phyloP scores from a whole-genome alignment of 2,113 vertebrate species.

The Struthio camelus region DNA sequence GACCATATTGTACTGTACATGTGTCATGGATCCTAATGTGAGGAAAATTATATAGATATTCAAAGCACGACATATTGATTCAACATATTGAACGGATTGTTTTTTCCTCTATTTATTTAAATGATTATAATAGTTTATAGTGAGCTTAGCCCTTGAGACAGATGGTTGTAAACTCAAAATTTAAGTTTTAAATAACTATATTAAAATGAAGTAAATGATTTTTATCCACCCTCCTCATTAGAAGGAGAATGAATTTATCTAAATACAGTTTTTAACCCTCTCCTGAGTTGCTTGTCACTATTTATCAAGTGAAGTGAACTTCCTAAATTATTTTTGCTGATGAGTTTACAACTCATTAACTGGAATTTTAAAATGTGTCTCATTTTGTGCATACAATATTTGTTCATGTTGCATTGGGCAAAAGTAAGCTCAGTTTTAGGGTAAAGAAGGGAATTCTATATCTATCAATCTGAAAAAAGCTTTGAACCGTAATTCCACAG shows the following conservation, averaged over 20 bases:
- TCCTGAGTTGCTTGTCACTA: neutral
- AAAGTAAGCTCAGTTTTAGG: neutral
- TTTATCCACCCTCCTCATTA: slow-evolving; percentile 67
- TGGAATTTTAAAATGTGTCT: slow-evolving; percentile 14
- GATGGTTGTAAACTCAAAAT: slow-evolving; percentile 79
- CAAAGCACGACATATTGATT: slow-evolving; percentile 81
- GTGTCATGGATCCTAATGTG: slow-evolving; percentile 73
- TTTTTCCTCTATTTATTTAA: slow-evolving; percentile 82
- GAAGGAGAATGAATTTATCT: slow-evolving; percentile 52
- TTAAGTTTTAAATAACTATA: slow-evolving; percentile 81
- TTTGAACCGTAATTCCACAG: neutral
- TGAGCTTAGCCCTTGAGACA: slow-evolving; percentile 79
- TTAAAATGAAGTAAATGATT: slow-evolving; percentile 75
- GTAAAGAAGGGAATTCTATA: neutral
- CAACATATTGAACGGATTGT: slow-evolving; percentile 79
- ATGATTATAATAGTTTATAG: slow-evolving; percentile 81
- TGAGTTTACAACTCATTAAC: slow-evolving; percentile 14
- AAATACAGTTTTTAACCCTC: slow-evolving; percentile 53
- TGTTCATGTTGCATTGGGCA: neutral
- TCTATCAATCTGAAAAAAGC: neutral
- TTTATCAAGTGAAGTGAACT: slow-evolving; percentile 44
- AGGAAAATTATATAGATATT: slow-evolving; percentile 75
- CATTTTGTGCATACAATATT: neutral
- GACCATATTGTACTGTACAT: slow-evolving; percentile 72
- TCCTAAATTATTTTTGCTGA: neutral